Base-by-base conservation (phyloP, 2,888 invertebrate species). In the Hypolimnas misippus region DNA sequence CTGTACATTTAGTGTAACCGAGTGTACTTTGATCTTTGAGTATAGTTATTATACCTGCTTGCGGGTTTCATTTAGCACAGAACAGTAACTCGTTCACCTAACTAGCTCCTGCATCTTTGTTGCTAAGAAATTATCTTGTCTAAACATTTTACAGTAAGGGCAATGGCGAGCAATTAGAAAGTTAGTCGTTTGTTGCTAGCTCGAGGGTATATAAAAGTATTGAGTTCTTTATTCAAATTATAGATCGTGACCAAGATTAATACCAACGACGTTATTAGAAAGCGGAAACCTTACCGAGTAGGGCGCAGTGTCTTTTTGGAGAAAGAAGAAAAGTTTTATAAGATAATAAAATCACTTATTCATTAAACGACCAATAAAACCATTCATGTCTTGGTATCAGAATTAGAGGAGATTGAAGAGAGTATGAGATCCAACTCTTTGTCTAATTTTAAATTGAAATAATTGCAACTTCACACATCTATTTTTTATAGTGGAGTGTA, bases 161-260 rank as follows among this genome's bases (percentile, higher is more conserved):
- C 76, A 75, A 76, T 78, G 12, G 12, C n/a, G 35, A 76, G 73
- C 72, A 79, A 82, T 84, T 84, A 84, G 89, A 88, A 89, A 89
- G 84, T 75, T 60, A 64, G 82, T 75, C 59, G 66, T 70, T 76
- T 67, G 74, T 78, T 76, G 70, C 67, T 74, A 74, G 79, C 81
- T 82, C 75, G 79, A 73, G 82, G 87, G 83, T 81, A 79, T 78
- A 86, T 83, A 86, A 86, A 86, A 86, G 81, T 79, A 81, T 83
- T 82, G 75, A 81, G 75, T 75, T 78, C 78, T 75, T 75, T 76
- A 79, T 83, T 78, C 72, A 76, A 78, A 76, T 75, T 81, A 83
- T 84, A 85, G 84, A 87, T 85, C 81, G 80, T 59, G 55, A 31
- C 77, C 82, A 78, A 79, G 72, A 81, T 79, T 82, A 83, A 85